Base-by-base conservation (phyloP, 1,140 invertebrate genomes). In the Pseudachorutes palmiensis region DNA sequence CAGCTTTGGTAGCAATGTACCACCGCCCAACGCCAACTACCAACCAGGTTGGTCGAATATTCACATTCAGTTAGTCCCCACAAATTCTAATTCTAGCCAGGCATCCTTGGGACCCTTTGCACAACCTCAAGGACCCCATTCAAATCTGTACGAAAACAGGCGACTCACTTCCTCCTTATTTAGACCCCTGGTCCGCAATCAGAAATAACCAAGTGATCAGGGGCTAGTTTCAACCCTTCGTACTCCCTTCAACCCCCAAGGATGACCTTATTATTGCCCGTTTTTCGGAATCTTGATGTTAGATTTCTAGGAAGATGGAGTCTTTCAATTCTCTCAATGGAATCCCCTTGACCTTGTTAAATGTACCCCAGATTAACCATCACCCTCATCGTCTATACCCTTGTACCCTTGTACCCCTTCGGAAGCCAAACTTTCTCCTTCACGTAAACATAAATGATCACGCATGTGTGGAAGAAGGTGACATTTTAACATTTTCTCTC, bases 1-100 rank as follows among this genome's bases (percentile, higher is more conserved):
- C 87, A 90, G 88, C 87, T 90, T 90, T 87, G 89, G 72, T 64
- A 67, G 66, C 89, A 90, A 86, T 78, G 78, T 77, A 78, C 64
- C 64, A 65, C 65, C 70, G 72, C 69, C 66, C 59, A 64, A 32
- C 64, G 33, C 62, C 66, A 61, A 60, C 57, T 60, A 3, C 49
- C 64, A 41, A 26, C 41, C 26, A 62, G 62, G 45, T 60, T 36
- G n/a, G 62, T 64, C 5, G 9, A 36, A 22, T 62, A 41, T 26
- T 64, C 32, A 33, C 24, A 29, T 32, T 5, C 51, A n/a, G 24
- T 32, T 2, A 60, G 26, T 29, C 24, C 24, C 24, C 3, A 55
- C 24, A 22, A 55, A 55, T 16, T 19, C 51, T 12, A 5, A 9
- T 55, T 55, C 5, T 26, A 9, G 24, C 36, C 36, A 12, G 19